Evolutionary conservation across 1,140 invertebrate species (phyloP).

Genomic region (Galendromus occidentalis): DNA sequence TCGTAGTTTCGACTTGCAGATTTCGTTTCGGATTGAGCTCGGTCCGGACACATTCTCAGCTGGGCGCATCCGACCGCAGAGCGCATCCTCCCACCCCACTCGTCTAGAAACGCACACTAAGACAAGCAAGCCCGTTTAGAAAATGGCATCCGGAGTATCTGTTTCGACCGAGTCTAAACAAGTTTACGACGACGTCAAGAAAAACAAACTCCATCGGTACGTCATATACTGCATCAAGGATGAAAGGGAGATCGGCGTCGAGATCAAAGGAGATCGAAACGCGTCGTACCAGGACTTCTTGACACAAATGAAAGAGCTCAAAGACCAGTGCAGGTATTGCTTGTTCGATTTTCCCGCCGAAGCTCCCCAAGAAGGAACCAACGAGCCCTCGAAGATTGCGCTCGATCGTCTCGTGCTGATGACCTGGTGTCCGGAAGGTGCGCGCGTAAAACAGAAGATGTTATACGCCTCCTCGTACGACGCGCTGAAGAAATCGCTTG

Average conservation of each 20-base stretch:
- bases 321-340: slow-evolving; percentile 64
- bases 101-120: too few relatives aligned
- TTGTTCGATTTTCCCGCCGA: slow-evolving; percentile 55
- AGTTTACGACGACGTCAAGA: slow-evolving; percentile 87
- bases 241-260: slow-evolving; percentile 40
- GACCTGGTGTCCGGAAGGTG: slow-evolving; percentile 83
- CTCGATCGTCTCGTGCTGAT: slow-evolving; percentile 58
- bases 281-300: slow-evolving; percentile 73
- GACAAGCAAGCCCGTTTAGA: too few relatives aligned
- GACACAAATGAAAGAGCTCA: slow-evolving; percentile 67
- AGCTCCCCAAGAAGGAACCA: slow-evolving; percentile 21
- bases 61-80: too few relatives aligned
- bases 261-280: slow-evolving; percentile 41
- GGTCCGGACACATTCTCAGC: too few relatives aligned
- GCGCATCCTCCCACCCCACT: too few relatives aligned
- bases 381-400: slow-evolving; percentile 21
- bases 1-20: too few relatives aligned
- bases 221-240: slow-evolving; percentile 86
- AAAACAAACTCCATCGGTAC: slow-evolving; percentile 88
- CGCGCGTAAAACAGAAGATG: slow-evolving; percentile 97
- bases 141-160: slow-evolving; percentile 71
- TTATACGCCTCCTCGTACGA: slow-evolving; percentile 91
- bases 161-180: slow-evolving; percentile 82
- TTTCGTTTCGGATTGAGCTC: too few relatives aligned
- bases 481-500: slow-evolving; percentile 78